Evolutionary conservation across 1,140 invertebrate species (phyloP).

Genomic region (Rhizoglyphus robini): DNA sequence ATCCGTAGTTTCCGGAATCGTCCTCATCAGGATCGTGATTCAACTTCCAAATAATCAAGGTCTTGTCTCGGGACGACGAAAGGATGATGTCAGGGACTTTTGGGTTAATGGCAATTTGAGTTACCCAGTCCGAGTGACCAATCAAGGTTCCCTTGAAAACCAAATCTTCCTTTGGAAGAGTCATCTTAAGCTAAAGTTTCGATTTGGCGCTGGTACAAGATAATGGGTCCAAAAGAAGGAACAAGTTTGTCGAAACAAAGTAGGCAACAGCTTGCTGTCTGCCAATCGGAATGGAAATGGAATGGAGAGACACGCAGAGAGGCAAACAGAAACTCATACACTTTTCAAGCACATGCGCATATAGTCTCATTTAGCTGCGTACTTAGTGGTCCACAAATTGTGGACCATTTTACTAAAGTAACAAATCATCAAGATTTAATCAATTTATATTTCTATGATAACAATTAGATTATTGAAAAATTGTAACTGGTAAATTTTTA

Average conservation of each 20-base stretch:
- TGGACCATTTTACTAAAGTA: not conserved
- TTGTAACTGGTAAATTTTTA: no score
- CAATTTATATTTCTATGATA: not conserved
- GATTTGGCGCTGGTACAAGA: no score
- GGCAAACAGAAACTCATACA: not conserved
- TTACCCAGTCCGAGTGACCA: conserved; percentile 98
- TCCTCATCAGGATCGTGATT: no score
- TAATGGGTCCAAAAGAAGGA: no score
- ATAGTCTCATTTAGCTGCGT: not conserved
- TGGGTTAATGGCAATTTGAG: conserved; percentile 97
- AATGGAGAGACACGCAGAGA: not conserved
- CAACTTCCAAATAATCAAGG: conserved; percentile 93
- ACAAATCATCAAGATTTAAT: not conserved
- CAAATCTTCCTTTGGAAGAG: conserved; percentile 15
- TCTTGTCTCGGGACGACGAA: conserved; percentile 95
- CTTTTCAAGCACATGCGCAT: not conserved
- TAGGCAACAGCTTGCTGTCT: not conserved
- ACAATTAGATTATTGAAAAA: not conserved
- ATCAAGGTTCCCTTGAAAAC: conserved; percentile 57
- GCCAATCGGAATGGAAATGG: not conserved
- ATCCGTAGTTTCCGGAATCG: conserved; percentile 81
- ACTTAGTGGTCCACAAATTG: no score
- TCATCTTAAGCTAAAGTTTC: no score
- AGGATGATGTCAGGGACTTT: conserved; percentile 97
- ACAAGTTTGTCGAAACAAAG: no score